Conservation (phyloP, 2,113 vertebrate species). For the Perognathus longimembris region DNA sequence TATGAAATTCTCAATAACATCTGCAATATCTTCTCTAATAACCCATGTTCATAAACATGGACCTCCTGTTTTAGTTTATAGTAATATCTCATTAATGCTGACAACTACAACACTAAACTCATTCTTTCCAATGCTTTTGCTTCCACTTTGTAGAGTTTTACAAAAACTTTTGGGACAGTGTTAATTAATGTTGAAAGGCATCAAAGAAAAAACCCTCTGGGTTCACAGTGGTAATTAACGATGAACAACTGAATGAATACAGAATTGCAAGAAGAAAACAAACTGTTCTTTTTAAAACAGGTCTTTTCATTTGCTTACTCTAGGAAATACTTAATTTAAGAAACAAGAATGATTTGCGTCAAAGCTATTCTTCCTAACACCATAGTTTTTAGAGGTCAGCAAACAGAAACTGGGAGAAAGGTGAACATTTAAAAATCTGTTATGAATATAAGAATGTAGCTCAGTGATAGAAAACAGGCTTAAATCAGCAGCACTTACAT, state of each 20-base stretch:
- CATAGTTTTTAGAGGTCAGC: slow-evolving; percentile 13
- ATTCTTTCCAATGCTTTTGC: slow-evolving; percentile 43
- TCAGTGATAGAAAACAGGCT: not conserved
- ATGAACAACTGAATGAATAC: slow-evolving; percentile 26
- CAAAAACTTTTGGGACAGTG: slow-evolving; percentile 35
- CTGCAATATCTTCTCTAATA: not conserved
- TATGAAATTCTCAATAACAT: slow-evolving; percentile 23
- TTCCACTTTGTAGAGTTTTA: slow-evolving; percentile 10
- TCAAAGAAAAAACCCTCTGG: slow-evolving; percentile 23
- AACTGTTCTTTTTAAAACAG: slow-evolving; percentile 36
- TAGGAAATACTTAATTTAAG: slow-evolving; percentile 39
- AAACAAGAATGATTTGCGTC: no score
- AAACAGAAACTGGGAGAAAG: slow-evolving; percentile 31
- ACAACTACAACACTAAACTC: not conserved
- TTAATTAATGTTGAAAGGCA: slow-evolving; percentile 51
- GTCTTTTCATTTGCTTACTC: slow-evolving; percentile 44
- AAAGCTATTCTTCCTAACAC: not conserved
- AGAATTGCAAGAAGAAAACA: slow-evolving; percentile 48
- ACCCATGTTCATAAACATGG: not conserved
- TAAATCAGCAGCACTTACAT: not conserved
- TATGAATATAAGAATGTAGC: not conserved
- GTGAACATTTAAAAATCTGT: not conserved
- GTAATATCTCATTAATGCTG: not conserved
- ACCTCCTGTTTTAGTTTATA: not conserved
- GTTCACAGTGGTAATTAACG: slow-evolving; percentile 58